Evolutionary conservation across 2,888 invertebrate species (phyloP), one percentile per base, ranked within the genome.

Genomic region (Poecilus cupreus): DNA sequence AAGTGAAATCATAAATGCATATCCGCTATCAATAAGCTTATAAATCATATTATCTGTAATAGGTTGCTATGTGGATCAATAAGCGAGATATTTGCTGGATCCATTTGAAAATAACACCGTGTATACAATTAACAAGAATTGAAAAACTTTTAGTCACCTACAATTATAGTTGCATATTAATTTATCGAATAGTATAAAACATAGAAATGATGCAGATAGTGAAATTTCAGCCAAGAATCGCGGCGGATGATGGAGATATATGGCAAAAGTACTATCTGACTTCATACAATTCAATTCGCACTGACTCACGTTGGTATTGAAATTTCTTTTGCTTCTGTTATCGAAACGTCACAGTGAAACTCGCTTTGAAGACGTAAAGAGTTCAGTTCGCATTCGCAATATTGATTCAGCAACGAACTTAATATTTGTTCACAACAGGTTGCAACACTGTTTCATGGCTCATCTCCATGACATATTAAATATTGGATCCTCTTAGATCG

Each of bases 391-490:
- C n/a, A 22, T 20, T 54, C 10, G 54, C 54, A 18, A 60, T 60
- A 60, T 60, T 60, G 60, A 60, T 60, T 60, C 26, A 60, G 11
- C 60, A 60, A n/a, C 20, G 60, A 60, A 60, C 60, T 60, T 60
- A 60, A 60, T 60, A 60, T 60, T 60, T 60, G 60, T 60, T 60
- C 60, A 60, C 60, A 60, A 60, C 60, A 60, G 60, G 60, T 60
- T 60, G 26, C 60, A 60, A 26, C n/a, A 60, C 54, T 54, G 54
- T 54, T 54, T 54, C 10, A 20, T 18, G 22, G 18, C 10, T 60
- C 11, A 26, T 60, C 22, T 26, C 4, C 16, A 13, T 2, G 16
- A 46, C 3, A 8, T 46, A 46, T 46, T 46, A 37, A 46, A 46
- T 8, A 46, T 13, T 46, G 1, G 6, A 46, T 10, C 4, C 1